Evolutionary conservation across 2,113 vertebrate species (phyloP), one percentile per base, ranked within the genome.

Genomic region (Hucho hucho): DNA sequence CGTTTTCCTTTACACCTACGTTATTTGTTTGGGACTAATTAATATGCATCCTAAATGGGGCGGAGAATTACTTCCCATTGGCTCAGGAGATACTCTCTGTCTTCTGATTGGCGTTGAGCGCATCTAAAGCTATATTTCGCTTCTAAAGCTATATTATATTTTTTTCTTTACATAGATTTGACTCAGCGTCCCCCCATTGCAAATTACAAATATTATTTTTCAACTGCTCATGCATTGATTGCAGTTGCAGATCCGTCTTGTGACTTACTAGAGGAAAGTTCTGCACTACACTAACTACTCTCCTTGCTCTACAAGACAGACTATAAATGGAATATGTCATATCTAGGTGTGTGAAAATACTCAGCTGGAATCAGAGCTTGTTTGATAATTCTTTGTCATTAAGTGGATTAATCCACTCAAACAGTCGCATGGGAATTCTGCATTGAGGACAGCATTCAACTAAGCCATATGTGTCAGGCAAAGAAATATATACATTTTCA

Each of bases 371-470:
- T 77, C 78, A 22, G 70, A 87, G 4, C 80, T 49, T 65, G 86
- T 89, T 86, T 86, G 88, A 85, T 88, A 84, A 85, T 16, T 73
- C 69, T 87, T 89, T 91, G 89, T 90, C 87, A 82, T 81, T 6
- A 79, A 67, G 7, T 46, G n/a, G 43, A n/a, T 37, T 46, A 69
- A 68, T 68, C 22, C 29, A n/a, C 65, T 13, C 25, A 63, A 28
- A 28, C 25, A 24, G 14, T 9, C 59, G 32, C 59, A 18, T 73
- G 32, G 78, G 70, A 72, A 77, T 78, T 82, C 73, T 82, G 82
- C 79, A 83, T 82, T 75, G 83, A 74, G 58, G 73, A 76, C 81
- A 83, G 68, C 12, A 13, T 64, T 69, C 25, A 1, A n/a, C 49
- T 5, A 53, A 59, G 58, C 3, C 14, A 29, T 7, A 0, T 24